These are phyloP conservation scores for Alces alces DNA, from an alignment of 2,113 vertebrate genomes.

Conservation along the genomic window DNA sequence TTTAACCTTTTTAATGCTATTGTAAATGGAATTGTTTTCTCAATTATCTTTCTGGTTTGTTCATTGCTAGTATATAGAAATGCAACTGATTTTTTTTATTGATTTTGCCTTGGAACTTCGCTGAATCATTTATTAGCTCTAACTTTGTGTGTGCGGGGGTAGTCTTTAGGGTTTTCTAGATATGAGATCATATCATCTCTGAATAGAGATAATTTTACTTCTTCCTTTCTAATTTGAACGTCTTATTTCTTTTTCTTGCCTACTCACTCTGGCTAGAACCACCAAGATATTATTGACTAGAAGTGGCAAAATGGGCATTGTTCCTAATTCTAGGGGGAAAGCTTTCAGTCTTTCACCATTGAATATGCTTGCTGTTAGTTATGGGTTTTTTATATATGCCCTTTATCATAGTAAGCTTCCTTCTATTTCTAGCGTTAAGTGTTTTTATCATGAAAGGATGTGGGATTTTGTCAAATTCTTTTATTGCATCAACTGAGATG, in stretches of 20 bases:
- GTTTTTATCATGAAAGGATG: background rate
- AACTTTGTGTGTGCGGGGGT: fast-evolving
- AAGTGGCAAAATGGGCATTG: background rate
- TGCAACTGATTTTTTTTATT: background rate
- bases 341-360: background rate
- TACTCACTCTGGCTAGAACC: background rate
- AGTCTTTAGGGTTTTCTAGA: background rate
- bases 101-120: background rate
- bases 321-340: background rate
- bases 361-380: background rate
- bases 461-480: background rate
- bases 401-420: background rate
- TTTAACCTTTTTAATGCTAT: background rate
- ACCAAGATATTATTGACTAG: background rate
- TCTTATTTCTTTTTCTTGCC: background rate
- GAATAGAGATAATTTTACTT: background rate
- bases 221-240: background rate
- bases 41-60: background rate
- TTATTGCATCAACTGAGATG: background rate
- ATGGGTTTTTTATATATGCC: background rate
- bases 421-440: background rate
- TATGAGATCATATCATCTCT: background rate
- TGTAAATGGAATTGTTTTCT: background rate
- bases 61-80: background rate
- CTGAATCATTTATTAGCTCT: background rate